Base-by-base conservation (phyloP, 2,113 vertebrate species). In the Hypocryptadius cinnamomeus region DNA sequence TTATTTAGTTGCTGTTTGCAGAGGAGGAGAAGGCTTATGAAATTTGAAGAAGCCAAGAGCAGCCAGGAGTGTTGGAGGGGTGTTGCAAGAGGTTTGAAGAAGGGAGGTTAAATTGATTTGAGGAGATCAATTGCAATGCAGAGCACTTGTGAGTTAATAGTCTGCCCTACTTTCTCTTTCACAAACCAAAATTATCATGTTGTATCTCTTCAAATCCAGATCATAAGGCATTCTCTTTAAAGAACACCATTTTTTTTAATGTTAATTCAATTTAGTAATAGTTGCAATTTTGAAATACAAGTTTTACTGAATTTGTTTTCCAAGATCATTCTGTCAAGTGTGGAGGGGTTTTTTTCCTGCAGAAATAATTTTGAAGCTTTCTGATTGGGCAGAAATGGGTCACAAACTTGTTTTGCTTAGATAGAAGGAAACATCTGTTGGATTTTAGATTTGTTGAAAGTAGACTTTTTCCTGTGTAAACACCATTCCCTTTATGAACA, bases 381-480 rank as follows among this genome's bases (percentile, higher is more conserved):
- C 45, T 71, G 25, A n/a, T 74, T 66, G 68, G 56, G 56, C 70
- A 95, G 85, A 85, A 93, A 53, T 7, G 5, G 63, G 40, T 82
- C 16, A 37, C 70, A 85, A 90, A 70, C 74, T 82, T 94, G 79
- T 93, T 97, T 97, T 95, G 94, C 87, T 96, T 93, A 77, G 96
- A 97, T 85, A 97, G 85, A 96, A 97, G 97, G 97, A 98, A 98
- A 98, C 97, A 97, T 97, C 96, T 98, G 97, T 87, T 82, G 89
- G 56, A 96, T 81, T 94, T 94, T 85, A 92, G 88, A 91, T 85
- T 96, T 97, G 97, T 96, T 95, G 94, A 92, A 96, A 96, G 70
- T 94, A 80, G 70, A 54, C 84, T 89, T 88, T 85, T 97, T 98
- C 97, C 97, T 97, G 97, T 97, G 66, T 96, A 97, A 98, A 97